Evolutionary conservation across 2,888 invertebrate genomes (phyloP).

Genomic region (Rotaria socialis): DNA sequence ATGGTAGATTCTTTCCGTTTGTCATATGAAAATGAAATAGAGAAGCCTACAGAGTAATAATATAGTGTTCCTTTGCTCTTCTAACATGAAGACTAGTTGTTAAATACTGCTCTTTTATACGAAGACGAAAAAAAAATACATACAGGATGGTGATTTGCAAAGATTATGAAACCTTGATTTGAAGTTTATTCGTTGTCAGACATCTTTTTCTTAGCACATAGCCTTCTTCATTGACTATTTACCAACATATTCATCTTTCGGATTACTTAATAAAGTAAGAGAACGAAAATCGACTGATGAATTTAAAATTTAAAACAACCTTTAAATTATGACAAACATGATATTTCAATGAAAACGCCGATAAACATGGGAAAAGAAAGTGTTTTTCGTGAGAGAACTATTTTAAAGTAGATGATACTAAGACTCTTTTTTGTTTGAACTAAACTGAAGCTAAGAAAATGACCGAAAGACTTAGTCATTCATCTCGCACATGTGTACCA

Average conservation of each 20-base stretch:
- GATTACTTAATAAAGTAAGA: background rate
- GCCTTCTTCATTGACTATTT: background rate
- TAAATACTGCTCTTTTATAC: background rate
- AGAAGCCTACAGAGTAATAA: background rate
- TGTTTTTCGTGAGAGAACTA: background rate
- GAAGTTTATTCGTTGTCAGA: background rate
- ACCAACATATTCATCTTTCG: background rate
- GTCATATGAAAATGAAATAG: background rate
- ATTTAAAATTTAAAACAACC: background rate
- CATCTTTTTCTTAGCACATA: background rate
- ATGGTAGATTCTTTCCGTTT: no score
- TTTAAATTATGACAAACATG: background rate
- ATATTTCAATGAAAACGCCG: background rate
- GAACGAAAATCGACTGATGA: background rate
- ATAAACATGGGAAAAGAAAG: background rate
- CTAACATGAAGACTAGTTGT: background rate
- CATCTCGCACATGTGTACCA: background rate
- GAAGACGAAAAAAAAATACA: background rate
- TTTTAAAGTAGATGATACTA: background rate
- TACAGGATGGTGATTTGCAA: background rate
- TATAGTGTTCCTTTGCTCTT: background rate
- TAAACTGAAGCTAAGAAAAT: background rate
- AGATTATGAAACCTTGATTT: background rate
- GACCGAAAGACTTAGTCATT: background rate
- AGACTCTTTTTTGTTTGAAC: background rate